Evolutionary conservation across 64 coral and sea anemone genomes (phyloP).

Genomic region (Montipora capricornis): DNA sequence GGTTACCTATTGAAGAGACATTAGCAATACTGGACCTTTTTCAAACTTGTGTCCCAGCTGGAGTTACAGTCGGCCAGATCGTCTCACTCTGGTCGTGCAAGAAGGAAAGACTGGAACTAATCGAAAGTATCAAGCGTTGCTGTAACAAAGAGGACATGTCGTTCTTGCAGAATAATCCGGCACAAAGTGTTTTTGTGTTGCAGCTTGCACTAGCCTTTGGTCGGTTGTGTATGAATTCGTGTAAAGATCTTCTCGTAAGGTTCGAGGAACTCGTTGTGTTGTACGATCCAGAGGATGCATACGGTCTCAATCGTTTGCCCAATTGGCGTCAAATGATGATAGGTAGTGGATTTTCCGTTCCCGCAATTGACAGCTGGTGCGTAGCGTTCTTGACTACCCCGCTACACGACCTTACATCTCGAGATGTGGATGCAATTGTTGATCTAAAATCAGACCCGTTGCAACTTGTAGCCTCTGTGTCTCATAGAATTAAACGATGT

Average conservation of each 20-base stretch:
- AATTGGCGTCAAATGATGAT: constrained; percentile 41
- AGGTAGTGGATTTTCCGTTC: not conserved
- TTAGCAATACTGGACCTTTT: not conserved
- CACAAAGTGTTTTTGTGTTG: constrained; percentile 11
- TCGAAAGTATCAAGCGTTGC: not conserved
- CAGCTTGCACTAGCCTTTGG: not conserved
- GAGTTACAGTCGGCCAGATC: not conserved
- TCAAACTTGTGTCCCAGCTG: not conserved
- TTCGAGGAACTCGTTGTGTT: not conserved
- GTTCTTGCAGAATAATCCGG: not conserved
- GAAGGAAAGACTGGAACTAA: not conserved
- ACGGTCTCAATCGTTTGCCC: constrained; percentile 12
- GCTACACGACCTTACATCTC: not conserved
- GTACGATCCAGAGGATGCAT: constrained; percentile 23
- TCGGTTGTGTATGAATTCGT: not conserved
- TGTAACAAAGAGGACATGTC: not conserved
- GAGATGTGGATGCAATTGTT: constrained; percentile 50
- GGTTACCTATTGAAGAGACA: not conserved
- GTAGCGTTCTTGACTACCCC: constrained; percentile 1
- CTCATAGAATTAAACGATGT: not conserved
- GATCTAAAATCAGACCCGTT: constrained; percentile 21
- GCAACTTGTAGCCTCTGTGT: not conserved
- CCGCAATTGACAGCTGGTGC: constrained; percentile 48
- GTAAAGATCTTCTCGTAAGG: not conserved
- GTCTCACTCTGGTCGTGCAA: not conserved